These are phyloP conservation scores for Orthosia gracilis DNA, from an alignment of 2,888 invertebrate species.

Conservation along the genomic window DNA sequence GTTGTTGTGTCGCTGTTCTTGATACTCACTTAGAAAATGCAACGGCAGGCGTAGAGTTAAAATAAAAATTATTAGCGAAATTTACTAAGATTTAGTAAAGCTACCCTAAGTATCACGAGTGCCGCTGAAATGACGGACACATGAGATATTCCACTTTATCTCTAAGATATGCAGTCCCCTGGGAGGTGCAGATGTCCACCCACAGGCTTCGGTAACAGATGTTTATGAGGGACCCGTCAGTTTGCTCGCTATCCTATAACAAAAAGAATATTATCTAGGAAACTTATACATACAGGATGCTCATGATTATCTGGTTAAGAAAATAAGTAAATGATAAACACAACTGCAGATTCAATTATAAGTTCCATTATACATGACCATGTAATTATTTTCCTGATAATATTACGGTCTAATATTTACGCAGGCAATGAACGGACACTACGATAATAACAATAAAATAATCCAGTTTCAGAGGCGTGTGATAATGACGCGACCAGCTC, in stretches of 20 bases:
- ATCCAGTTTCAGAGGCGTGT: constrained; percentile 85
- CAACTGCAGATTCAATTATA: constrained; percentile 7
- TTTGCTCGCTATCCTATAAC: neutral
- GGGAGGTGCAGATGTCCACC: constrained; percentile 16
- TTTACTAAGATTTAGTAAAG: constrained; percentile 16
- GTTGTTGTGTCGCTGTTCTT: neutral
- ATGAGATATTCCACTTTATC: constrained; percentile 21
- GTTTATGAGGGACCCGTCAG: neutral
- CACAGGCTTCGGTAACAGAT: constrained; percentile 17
- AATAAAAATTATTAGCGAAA: neutral
- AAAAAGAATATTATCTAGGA: neutral
- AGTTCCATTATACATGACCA: constrained; percentile 22
- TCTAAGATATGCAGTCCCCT: constrained; percentile 25
- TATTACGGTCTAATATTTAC: constrained; percentile 69
- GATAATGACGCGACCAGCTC: constrained; percentile 86
- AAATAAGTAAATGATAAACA: constrained; percentile 9
- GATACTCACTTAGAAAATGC: constrained; percentile 2
- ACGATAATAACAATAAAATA: constrained; percentile 86
- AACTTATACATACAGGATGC: constrained; percentile 6
- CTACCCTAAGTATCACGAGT: constrained; percentile 12
- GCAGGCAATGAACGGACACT: constrained; percentile 77
- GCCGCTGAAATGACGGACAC: constrained; percentile 12
- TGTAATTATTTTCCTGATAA: constrained; percentile 75
- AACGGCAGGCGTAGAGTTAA: neutral
- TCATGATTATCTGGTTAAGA: neutral